Base-by-base conservation (phyloP, 2,797 vertebrate genomes). In the Micromesistius poutassou region DNA sequence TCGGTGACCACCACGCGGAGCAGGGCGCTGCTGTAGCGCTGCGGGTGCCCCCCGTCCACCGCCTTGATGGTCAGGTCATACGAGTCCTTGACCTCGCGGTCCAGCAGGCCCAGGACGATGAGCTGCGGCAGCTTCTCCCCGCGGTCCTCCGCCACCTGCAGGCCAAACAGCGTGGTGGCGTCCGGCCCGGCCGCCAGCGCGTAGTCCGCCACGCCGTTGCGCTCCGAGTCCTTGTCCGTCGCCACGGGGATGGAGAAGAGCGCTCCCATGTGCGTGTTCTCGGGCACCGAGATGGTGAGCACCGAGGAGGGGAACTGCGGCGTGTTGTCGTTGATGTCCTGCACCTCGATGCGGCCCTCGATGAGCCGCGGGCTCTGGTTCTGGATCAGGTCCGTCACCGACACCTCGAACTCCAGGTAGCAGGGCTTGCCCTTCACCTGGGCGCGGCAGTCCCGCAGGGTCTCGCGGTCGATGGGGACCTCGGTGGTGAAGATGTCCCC, bases 401-500 rank as follows among this genome's bases (percentile, higher is more conserved):
- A 99, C 79, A 99, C 97, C 89, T 99, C 98, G 0, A 99, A 99
- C 87, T 99, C 98, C 91, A 99, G 92, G 89, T 95, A 97, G 91
- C 98, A 99, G 42, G 95, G 93, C 2, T 97, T 95, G 25, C 95
- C 96, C 0, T 96, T 96, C 10, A 89, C 80, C 66, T 95, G 92
- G 74, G 95, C 93, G 74, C 97, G 96, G 86, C 98, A 99, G 83
- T 98, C 97, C 36, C 93, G 94, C 82, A 99, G 90, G 40, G 87
- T 96, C 93, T 99, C 98, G 25, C 98, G 94, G 93, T 99, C 97
- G 0, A 99, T 98, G 83, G 98, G 96, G 81, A 95, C 96, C 92
- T 99, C 98, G 0, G 98, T 99, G 85, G 98, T 99, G 88, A 97
- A 99, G 91, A 99, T 98, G 93, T 98, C 97, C 13, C 98, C 98